Evolutionary conservation across 2,113 vertebrate genomes (phyloP), one percentile per base, ranked within the genome.

Genomic region (Crotalus tigris): DNA sequence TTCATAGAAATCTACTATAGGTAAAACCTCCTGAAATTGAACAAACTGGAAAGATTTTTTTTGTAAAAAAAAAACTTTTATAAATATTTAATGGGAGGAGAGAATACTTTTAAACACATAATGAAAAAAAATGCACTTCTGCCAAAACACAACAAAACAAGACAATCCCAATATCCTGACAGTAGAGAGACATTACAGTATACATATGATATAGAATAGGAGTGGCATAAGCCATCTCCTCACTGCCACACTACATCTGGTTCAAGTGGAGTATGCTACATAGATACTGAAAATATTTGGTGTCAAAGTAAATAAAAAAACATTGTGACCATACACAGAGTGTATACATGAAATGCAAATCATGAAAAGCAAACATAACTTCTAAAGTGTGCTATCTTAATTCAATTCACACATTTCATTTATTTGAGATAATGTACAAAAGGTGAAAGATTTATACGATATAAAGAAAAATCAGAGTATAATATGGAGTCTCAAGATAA

Each of bases 11-110:
- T 21, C 1, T 29, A 39, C 75, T 51, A 11, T 87, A 93, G 87
- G 51, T 12, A 85, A 44, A 61, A 5, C 19, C 46, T 87, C 29
- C 90, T 90, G 94, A 89, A 3, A 39, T 92, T 91, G 94, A 96
- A 69, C 24, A 94, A 92, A 95, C 95, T 92, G 93, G 95, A 91
- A 96, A 96, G 92, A 88, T 44, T 59, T 61, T 3, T 59, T 59
- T 49, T 61, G 46, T 46, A 46, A 19, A 58, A 92, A 93, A 93
- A 58, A 64, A 88, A 69, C n/a, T 92, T 96, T 95, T 94, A 94
- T 54, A 13, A 29, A 2, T 86, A 90, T 85, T 58, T 29, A 90
- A 26, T n/a, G 93, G 92, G 95, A 93, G 10, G 0, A 55, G 86
- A 44, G 53, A 51, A 94, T 91, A n/a, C 57, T 51, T 49, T 53